phyloP scores from a whole-genome alignment of 1,140 invertebrate species.

The Caenorhabditis brenneri region DNA sequence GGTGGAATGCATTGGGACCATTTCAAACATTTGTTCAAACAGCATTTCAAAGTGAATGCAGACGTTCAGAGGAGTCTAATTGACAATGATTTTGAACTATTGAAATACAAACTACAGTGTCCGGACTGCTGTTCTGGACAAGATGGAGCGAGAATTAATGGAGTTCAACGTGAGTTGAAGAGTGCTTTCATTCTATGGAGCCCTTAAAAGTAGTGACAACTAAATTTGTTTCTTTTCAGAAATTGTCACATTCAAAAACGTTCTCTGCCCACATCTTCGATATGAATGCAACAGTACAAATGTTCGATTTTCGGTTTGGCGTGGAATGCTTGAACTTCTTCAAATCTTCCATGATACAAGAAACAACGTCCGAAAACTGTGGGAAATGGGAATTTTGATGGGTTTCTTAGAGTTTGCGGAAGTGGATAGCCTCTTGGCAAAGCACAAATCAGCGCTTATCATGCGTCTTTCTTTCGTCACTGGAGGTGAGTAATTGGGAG shows the following conservation, averaged over 20 bases:
- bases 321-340: constrained; percentile 70
- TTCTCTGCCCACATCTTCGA: constrained; percentile 68
- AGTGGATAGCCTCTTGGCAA: constrained; percentile 61
- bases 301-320: constrained; percentile 67
- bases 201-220: background rate
- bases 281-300: constrained; percentile 70
- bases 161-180: constrained; percentile 51
- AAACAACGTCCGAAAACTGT: constrained; percentile 67
- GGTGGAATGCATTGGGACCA: constrained; percentile 68
- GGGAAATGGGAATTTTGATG: constrained; percentile 67
- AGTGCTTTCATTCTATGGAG: no score
- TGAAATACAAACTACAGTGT: constrained; percentile 68
- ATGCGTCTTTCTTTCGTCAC: constrained; percentile 70
- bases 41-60: constrained; percentile 69
- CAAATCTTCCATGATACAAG: constrained; percentile 66
- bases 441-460: constrained; percentile 64
- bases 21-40: constrained; percentile 68
- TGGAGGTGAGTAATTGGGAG: constrained; percentile 55
- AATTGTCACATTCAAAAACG: constrained; percentile 68
- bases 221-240: constrained; percentile 24
- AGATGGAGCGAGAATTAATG: constrained; percentile 48
- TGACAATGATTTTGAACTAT: constrained; percentile 66
- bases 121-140: constrained; percentile 60
- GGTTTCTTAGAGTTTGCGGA: constrained; percentile 69
- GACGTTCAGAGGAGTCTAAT: constrained; percentile 62